Evolutionary conservation across 2,888 invertebrate genomes (phyloP).

Genomic region (Parnassius apollo): DNA sequence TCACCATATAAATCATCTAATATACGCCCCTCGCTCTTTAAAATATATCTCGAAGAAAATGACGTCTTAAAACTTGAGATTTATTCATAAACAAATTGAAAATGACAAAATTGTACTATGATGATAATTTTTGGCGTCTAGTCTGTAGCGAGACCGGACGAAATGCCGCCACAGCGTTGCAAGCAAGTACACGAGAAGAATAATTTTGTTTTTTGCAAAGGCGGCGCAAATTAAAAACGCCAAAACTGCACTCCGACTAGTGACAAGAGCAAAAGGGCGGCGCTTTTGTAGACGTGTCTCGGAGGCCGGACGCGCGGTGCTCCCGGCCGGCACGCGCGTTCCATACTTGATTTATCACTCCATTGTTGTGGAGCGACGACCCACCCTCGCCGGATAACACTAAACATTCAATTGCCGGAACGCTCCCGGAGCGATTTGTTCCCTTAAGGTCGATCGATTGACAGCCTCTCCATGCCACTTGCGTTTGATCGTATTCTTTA

Average conservation of each 20-base stretch:
- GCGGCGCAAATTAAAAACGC: constrained; percentile 23
- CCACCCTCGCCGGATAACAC: constrained; percentile 74
- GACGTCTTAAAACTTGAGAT: too few species aligned
- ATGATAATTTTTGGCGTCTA: neutral
- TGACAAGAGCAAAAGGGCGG: constrained; percentile 41
- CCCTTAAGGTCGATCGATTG: constrained; percentile 60
- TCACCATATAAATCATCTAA: too few species aligned
- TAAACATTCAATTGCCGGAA: constrained; percentile 71
- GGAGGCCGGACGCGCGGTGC: constrained; percentile 40
- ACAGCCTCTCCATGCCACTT: constrained; percentile 43
- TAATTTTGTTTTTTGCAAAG: constrained; percentile 13
- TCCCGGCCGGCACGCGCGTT: constrained; percentile 66
- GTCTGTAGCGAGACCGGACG: constrained; percentile 18
- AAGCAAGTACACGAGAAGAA: constrained; percentile 13
- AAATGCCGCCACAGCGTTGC: constrained; percentile 4
- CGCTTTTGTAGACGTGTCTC: constrained; percentile 59
- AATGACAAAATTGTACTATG: too few species aligned
- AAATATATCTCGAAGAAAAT: too few species aligned
- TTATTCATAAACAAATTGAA: too few species aligned
- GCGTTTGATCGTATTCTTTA: constrained; percentile 20
- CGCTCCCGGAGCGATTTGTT: constrained; percentile 73
- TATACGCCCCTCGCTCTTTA: too few species aligned
- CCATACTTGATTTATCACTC: constrained; percentile 80
- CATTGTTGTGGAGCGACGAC: constrained; percentile 73
- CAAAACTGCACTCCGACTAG: constrained; percentile 15